Conservation (phyloP, 2,888 invertebrate genomes). For the Chamaedrilus cognettii region DNA sequence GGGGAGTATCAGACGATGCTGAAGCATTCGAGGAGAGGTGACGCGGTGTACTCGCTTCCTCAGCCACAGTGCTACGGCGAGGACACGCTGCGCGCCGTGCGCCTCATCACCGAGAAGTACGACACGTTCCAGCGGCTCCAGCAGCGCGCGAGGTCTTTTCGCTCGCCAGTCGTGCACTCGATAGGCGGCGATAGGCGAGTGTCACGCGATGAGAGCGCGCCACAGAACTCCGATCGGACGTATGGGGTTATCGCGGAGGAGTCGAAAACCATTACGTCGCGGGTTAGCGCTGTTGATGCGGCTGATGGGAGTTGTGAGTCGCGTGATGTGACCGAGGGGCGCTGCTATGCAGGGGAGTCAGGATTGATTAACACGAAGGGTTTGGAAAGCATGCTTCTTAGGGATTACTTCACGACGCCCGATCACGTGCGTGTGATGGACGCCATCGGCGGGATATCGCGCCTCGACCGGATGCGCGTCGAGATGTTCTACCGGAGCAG, state of each 20-base stretch:
- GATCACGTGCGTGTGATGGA: not conserved
- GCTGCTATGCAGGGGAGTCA: not conserved
- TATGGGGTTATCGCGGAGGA: not conserved
- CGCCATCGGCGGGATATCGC: conserved; percentile 2
- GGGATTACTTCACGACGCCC: not conserved
- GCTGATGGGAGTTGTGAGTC: not conserved
- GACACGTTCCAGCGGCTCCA: conserved; percentile 32
- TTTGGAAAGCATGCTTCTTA: not conserved
- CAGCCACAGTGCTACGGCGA: conserved; percentile 35
- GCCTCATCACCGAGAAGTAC: conserved; percentile 36
- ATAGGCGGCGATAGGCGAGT: not conserved
- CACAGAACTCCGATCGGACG: not conserved
- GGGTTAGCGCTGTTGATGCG: too few species aligned
- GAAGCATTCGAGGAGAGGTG: conserved; percentile 23
- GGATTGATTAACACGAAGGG: not conserved
- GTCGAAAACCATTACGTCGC: too few species aligned
- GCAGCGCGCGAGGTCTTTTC: conserved; percentile 30
- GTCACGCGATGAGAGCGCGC: not conserved
- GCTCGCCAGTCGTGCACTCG: not conserved
- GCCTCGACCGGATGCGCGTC: conserved; percentile 17
- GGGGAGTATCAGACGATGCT: conserved; percentile 30
- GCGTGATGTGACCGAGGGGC: not conserved
- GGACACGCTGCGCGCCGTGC: conserved; percentile 35
- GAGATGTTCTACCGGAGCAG: conserved; percentile 29
- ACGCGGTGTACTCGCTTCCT: conserved; percentile 31